Evolutionary conservation across 2,113 vertebrate genomes (phyloP).

Genomic region (Sturnira hondurensis): DNA sequence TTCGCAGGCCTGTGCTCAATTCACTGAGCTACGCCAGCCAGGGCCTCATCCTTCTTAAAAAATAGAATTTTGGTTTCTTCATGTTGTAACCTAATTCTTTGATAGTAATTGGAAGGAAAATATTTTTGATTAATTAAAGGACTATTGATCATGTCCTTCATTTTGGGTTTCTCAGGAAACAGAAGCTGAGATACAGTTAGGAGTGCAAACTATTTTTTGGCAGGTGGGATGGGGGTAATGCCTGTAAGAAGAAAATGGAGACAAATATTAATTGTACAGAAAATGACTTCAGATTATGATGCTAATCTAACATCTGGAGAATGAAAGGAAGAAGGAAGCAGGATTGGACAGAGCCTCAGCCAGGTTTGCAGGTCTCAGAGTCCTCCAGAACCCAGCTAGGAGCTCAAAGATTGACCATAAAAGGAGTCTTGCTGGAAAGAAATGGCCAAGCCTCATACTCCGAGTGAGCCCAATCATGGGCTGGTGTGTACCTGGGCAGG

Average conservation of each 20-base stretch:
- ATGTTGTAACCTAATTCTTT: not conserved
- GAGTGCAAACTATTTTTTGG: not conserved
- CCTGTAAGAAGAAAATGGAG: not conserved
- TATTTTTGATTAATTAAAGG: not conserved
- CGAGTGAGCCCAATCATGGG: not conserved
- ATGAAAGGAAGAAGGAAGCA: not conserved
- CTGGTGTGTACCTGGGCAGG: not conserved
- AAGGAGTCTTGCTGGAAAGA: not conserved
- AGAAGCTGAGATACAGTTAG: not conserved
- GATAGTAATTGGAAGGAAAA: not conserved
- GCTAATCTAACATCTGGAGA: not conserved
- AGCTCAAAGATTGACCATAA: not conserved
- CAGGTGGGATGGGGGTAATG: not conserved
- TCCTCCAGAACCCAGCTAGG: not conserved
- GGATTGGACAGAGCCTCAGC: not conserved
- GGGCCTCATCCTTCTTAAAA: not conserved
- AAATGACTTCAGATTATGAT: not conserved
- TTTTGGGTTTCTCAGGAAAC: not conserved
- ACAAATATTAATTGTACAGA: not conserved
- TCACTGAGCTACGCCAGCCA: no score
- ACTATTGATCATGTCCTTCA: not conserved
- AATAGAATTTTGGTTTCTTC: not conserved
- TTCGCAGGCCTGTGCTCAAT: no score
- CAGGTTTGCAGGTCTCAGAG: not conserved
- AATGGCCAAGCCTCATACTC: fast-evolving